These are phyloP conservation scores for Elanoides forficatus DNA, from an alignment of 2,113 vertebrate genomes.

Conservation along the genomic window DNA sequence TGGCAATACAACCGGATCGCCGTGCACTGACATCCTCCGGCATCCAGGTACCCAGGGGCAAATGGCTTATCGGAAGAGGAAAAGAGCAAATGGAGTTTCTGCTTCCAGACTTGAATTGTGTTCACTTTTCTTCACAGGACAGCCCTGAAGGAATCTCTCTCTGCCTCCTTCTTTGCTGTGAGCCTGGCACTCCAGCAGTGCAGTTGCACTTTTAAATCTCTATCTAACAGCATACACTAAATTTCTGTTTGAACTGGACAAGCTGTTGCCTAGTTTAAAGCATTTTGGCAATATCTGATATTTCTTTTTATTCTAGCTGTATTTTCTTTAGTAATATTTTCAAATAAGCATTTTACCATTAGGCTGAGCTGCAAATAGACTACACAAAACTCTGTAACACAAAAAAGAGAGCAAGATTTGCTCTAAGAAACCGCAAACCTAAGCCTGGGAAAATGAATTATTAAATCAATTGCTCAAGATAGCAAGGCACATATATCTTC, in stretches of 20 bases:
- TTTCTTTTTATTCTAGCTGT: background rate
- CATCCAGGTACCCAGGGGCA: background rate
- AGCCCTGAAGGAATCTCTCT: background rate
- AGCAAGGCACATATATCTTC: background rate
- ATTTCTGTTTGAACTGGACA: background rate
- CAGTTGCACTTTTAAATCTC: background rate
- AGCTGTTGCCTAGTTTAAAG: background rate
- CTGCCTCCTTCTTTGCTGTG: background rate
- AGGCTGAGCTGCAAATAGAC: background rate
- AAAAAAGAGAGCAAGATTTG: background rate
- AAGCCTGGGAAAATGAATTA: background rate
- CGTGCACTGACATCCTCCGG: background rate
- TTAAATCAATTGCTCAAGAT: background rate
- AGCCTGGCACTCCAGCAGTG: background rate
- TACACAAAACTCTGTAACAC: background rate
- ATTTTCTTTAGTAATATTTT: background rate
- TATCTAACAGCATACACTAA: background rate
- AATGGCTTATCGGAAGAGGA: background rate
- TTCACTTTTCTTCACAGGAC: background rate
- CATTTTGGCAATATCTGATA: background rate
- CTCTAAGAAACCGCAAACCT: background rate
- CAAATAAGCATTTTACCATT: background rate
- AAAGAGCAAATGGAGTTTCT: background rate
- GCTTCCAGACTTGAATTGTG: background rate
- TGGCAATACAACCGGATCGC: fast-evolving